These are phyloP conservation scores for Umimayanthus chanpuru DNA, from an alignment of 92 coral and sea anemone species.

Conservation along the genomic window DNA sequence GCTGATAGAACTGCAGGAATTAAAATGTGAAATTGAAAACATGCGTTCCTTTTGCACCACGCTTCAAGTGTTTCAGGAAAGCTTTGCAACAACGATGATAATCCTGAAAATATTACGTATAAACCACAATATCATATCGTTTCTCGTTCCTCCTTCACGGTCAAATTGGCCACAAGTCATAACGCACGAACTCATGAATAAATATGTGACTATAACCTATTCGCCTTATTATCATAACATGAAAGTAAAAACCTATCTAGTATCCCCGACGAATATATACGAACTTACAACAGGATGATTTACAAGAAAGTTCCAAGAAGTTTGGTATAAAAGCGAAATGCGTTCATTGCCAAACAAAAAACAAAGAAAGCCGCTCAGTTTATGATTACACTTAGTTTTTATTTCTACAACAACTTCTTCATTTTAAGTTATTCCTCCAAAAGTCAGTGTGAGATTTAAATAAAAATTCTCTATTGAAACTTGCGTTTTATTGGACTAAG, in stretches of 20 bases:
- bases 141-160: slow-evolving; percentile 22
- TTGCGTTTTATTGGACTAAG: neutral
- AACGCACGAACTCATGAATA: slow-evolving; percentile 79
- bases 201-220: slow-evolving; percentile 69
- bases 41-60: slow-evolving; percentile 15
- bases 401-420: slow-evolving; percentile 17
- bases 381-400: slow-evolving; percentile 34
- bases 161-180: slow-evolving; percentile 72
- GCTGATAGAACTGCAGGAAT: neutral
- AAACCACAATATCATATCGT: slow-evolving; percentile 30
- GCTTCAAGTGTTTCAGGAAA: slow-evolving; percentile 5
- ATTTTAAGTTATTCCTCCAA: slow-evolving; percentile 2
- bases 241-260: slow-evolving; percentile 40
- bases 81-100: neutral
- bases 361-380: slow-evolving; percentile 38
- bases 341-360: slow-evolving; percentile 29
- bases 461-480: neutral
- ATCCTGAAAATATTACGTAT: neutral
- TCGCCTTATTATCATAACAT: slow-evolving; percentile 88
- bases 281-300: neutral
- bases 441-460: slow-evolving; percentile 9
- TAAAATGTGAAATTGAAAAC: slow-evolving; percentile 1
- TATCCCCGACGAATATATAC: neutral
- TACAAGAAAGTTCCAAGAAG: neutral
- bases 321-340: slow-evolving; percentile 14